Evolutionary conservation across 2,797 vertebrate genomes (phyloP), one percentile per base, ranked within the genome.

Genomic region (Protonibea diacanthus): DNA sequence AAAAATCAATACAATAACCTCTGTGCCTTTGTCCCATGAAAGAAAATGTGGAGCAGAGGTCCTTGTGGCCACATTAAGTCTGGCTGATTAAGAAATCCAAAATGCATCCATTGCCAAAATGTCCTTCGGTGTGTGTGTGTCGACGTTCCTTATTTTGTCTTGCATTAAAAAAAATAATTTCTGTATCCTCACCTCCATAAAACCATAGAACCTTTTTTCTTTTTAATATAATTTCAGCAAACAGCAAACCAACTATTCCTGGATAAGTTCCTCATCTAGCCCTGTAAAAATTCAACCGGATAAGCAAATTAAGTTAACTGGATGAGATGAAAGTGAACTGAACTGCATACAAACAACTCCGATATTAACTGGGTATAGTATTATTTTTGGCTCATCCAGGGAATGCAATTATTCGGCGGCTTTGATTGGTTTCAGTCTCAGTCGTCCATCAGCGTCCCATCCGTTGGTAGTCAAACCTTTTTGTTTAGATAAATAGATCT

Each of bases 401-500:
- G 88, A 92, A 92, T 88, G 89, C 89, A 84, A 90, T 88, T 88
- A 87, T 74, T 86, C 81, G 63, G 84, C 75, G 74, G 79, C 85
- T 88, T 86, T 86, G 86, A 92, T 92, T 90, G 91, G 85, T 82
- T 88, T 89, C 80, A 74, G 85, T 91, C 82, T 88, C 80, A 61
- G 86, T 89, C 65, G 80, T 93, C 88, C 88, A 81, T 87, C 88
- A 76, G 86, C 72, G 63, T 89, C 89, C 89, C 73, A 67, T 92
- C 89, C 85, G 77, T 86, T 91, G 79, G 88, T 91, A 91, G 92
- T 93, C 93, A 94, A 95, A 95, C 93, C 89, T 93, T 89, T 93
- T 88, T 95, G 91, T 94, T 95, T 96, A 95, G 93, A 96, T 96
- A 96, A 96, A 96, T 95, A 96, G 94, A 95, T 94, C 91, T 95